Conservation (phyloP, 2,888 invertebrate genomes). For the Synergus japonicus region DNA sequence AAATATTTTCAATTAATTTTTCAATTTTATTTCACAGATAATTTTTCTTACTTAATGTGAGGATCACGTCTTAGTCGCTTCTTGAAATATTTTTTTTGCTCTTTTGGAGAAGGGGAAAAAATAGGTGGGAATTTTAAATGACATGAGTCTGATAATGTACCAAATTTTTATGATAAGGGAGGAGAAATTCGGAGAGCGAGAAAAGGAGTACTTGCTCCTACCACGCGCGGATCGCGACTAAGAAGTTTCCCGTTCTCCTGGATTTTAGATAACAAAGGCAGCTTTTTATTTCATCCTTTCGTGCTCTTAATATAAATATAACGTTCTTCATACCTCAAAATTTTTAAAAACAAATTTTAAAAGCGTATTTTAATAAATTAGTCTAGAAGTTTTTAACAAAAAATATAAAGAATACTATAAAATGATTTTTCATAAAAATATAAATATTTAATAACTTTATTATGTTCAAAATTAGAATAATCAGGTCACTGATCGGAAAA, state of each 20-base stretch:
- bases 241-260: constrained; percentile 45
- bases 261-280: background rate
- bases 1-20: background rate
- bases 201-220: constrained; percentile 61
- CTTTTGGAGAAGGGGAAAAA: background rate
- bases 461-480: no score
- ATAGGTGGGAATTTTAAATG: background rate
- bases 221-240: constrained; percentile 74
- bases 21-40: background rate
- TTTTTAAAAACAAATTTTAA: background rate
- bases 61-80: background rate
- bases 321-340: background rate
- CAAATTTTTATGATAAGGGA: constrained; percentile 6
- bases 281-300: background rate
- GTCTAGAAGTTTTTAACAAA: no score
- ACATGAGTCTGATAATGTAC: background rate
- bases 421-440: no score
- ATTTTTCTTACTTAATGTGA: background rate
- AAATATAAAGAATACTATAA: no score
- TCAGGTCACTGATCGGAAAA: no score
- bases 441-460: no score
- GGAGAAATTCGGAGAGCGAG: constrained; percentile 7
- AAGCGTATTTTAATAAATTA: background rate
- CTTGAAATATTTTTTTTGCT: background rate
- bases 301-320: background rate